A percentile compares a stretch with the other conserved stretches of the same genome.
These are phyloP conservation scores for Drosophila orosa DNA, from an alignment of 1,140 invertebrate species.

Conservation along the genomic window DNA sequence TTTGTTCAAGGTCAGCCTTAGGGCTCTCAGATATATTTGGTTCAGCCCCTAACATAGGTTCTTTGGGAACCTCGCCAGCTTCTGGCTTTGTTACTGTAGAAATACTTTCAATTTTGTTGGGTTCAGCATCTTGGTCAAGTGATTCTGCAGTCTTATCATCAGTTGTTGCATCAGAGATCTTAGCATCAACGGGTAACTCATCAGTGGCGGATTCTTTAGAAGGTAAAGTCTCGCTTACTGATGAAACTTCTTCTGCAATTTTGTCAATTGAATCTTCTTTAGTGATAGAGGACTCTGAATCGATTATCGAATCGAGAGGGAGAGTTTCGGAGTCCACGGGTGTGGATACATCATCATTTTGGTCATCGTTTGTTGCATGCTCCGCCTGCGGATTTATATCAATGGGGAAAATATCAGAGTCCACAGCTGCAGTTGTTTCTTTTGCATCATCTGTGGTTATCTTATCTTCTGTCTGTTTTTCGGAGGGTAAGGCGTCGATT, in stretches of 20 bases:
- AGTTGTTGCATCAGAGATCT: not conserved
- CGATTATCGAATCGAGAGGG: too few species aligned
- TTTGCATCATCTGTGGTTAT: not conserved
- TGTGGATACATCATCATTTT: too few species aligned
- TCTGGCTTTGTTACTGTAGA: not conserved
- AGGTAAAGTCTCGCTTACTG: not conserved
- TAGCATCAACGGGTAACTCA: not conserved
- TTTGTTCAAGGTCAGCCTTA: not conserved
- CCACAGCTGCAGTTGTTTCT: not conserved
- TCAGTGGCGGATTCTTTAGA: not conserved
- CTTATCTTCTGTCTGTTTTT: not conserved
- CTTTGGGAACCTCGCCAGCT: not conserved
- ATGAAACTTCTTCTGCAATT: not conserved
- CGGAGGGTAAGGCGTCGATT: too few species aligned
- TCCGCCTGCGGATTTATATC: too few species aligned
- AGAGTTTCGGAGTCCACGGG: not conserved
- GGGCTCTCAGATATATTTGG: not conserved
- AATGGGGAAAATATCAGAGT: slow-evolving; percentile 1
- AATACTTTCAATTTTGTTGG: not conserved
- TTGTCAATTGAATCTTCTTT: not conserved
- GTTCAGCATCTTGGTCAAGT: not conserved
- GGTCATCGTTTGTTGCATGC: too few species aligned
- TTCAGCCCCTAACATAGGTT: too few species aligned
- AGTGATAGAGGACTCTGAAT: not conserved
- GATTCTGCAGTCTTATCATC: not conserved